Percentiles rank a stretch among this genome's conserved stretches.
Evolutionary conservation across 2,888 invertebrate genomes (phyloP).

Genomic region (Megalurothrips usitatus): DNA sequence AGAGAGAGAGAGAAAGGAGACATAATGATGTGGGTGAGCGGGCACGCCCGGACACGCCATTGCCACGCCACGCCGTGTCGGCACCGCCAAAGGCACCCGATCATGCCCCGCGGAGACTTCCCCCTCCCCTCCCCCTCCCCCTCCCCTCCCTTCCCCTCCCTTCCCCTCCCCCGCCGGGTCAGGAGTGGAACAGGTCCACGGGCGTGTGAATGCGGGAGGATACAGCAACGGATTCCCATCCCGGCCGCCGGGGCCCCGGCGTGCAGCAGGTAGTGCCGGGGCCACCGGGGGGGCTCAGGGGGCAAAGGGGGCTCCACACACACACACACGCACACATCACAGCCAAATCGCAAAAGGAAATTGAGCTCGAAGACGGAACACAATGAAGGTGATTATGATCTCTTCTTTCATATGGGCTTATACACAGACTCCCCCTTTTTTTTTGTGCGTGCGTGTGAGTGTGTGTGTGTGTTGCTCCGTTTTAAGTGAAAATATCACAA

Average conservation of each 20-base stretch:
- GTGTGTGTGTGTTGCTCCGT: slow-evolving; percentile 7
- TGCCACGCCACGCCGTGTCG: neutral
- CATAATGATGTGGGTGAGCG: neutral
- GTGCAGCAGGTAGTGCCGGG: neutral
- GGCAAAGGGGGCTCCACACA: neutral
- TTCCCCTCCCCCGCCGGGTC: neutral
- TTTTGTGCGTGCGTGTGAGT: neutral
- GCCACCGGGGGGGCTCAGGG: neutral
- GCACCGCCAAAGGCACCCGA: slow-evolving; percentile 16
- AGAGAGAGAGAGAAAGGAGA: neutral
- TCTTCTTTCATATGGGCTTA: neutral
- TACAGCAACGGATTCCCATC: neutral
- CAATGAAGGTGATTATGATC: slow-evolving; percentile 26
- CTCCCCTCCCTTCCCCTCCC: neutral
- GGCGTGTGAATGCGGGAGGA: slow-evolving; percentile 4
- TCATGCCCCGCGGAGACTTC: too few relatives aligned
- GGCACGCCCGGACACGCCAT: too few relatives aligned
- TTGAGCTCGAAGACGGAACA: slow-evolving; percentile 9
- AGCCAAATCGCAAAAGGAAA: slow-evolving; percentile 23
- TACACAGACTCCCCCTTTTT: too few relatives aligned
- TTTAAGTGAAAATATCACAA: slow-evolving; percentile 25
- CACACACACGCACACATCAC: neutral
- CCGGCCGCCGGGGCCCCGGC: neutral
- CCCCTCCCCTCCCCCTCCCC: neutral
- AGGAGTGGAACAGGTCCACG: neutral